Base-by-base conservation (phyloP, 2,888 invertebrate genomes). In the Phalera bucephala region DNA sequence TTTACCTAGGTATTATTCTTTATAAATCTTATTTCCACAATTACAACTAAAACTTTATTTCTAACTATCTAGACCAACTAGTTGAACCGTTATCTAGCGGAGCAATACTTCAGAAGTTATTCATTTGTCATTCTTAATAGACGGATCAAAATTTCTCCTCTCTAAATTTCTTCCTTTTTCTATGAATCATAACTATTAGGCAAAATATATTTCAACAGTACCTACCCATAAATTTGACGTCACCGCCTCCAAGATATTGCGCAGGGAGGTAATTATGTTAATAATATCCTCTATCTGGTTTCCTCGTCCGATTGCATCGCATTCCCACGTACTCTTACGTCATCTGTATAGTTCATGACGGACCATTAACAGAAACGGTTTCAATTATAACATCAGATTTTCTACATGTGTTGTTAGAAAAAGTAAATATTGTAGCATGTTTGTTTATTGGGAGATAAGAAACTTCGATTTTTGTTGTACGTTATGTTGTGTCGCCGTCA, bases 301-400 rank as follows among this genome's bases (percentile, higher is more conserved):
- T 72, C 61, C 63, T 64, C 40, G 45, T 71, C 31, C 45, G 56
- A 66, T 72, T 72, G 59, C 48, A 63, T 62, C 52, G 53, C 36
- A 61, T 81, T 85, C 85, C 81, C 81, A 85, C 82, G 79, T 65
- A 66, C 40, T 60, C 61, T 72, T 71, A 61, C 76, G 73, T 82
- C 84, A 80, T 70, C 62, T 69, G 69, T 67, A 68, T 53, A 57
- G 45, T 60, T 60, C 61, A 60, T 63, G 67, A 72, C 68, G 72
- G 68, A 61, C 63, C 73, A 75, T 76, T 75, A 72, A 64, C 49
- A 64, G 61, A 68, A 72, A 66, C 56, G 62, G 57, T 61, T 64
- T 59, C 41, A 55, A 58, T 69, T 64, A 57, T 39, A 46, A 46
- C 49, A 63, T 63, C 66, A 67, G 73, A 75, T 72, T 70, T 69